These are phyloP conservation scores for Bambusicola thoracicus DNA, from an alignment of 2,113 vertebrate genomes.

Conservation along the genomic window DNA sequence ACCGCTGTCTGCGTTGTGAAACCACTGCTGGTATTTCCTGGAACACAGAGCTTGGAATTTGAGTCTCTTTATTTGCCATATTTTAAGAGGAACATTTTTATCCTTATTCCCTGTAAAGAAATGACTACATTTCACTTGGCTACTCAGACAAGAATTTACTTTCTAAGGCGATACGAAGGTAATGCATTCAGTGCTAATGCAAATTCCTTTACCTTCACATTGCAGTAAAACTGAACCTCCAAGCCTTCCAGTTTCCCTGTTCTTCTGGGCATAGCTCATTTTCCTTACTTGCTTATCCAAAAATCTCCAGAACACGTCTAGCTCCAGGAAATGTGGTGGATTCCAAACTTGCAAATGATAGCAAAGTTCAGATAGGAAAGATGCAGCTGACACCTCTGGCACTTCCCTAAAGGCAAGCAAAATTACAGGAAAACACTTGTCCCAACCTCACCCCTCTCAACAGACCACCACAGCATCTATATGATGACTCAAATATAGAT, in stretches of 20 bases:
- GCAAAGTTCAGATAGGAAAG: neutral
- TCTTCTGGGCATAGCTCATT: neutral
- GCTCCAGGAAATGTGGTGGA: neutral
- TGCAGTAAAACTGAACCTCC: neutral
- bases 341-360: neutral
- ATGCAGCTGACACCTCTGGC: neutral
- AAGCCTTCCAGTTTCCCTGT: neutral
- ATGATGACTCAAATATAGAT: no score
- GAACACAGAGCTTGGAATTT: rapidly evolving
- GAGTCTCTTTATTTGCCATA: neutral
- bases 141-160: neutral
- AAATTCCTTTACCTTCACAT: neutral
- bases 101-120: neutral
- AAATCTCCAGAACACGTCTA: neutral
- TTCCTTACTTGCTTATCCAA: neutral
- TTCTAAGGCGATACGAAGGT: neutral
- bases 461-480: rapidly evolving
- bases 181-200: neutral
- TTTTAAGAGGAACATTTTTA: neutral
- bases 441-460: rapidly evolving
- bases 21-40: neutral
- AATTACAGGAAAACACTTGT: rapidly evolving
- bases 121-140: neutral
- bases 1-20: rapidly evolving
- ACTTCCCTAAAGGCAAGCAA: neutral